These are phyloP conservation scores for Agrochola circellaris DNA, from an alignment of 2,888 invertebrate genomes.

Conservation along the genomic window DNA sequence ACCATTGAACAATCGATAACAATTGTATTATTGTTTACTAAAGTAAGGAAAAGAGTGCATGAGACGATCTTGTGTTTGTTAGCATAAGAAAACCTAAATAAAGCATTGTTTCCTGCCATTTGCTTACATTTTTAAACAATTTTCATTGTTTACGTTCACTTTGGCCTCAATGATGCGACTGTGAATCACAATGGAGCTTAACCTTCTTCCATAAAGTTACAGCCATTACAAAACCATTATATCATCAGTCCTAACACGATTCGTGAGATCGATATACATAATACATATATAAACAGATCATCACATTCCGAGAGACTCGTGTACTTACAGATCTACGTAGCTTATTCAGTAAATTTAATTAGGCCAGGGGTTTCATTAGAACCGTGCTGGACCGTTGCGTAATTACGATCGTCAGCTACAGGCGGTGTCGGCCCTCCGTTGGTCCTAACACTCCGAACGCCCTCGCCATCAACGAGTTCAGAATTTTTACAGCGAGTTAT, in stretches of 20 bases:
- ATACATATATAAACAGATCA: conserved; percentile 38
- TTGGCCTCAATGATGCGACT: conserved; percentile 57
- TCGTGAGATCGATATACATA: conserved; percentile 47
- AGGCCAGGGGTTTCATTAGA: conserved; percentile 78
- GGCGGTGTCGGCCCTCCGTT: conserved; percentile 68
- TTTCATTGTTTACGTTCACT: conserved; percentile 57
- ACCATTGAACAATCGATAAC: conserved; percentile 29
- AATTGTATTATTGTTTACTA: conserved; percentile 47
- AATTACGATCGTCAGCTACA: conserved; percentile 81
- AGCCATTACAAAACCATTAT: conserved; percentile 57
- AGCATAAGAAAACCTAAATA: conserved; percentile 37
- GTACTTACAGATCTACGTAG: conserved; percentile 49
- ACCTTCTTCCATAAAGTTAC: conserved; percentile 59
- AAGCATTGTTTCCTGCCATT: conserved; percentile 39
- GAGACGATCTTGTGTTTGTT: conserved; percentile 36
- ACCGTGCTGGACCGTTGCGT: conserved; percentile 72
- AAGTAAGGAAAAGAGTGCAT: conserved; percentile 41
- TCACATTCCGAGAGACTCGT: conserved; percentile 30
- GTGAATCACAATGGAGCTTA: conserved; percentile 61
- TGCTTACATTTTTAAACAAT: conserved; percentile 55
- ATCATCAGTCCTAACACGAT: conserved; percentile 51
- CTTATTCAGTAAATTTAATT: conserved; percentile 78
- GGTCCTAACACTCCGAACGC: conserved; percentile 33
- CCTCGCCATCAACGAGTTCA: conserved; percentile 30
- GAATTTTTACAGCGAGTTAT: conserved; percentile 40